These are phyloP conservation scores for Talpa occidentalis DNA, from an alignment of 2,113 vertebrate species.

Conservation along the genomic window DNA sequence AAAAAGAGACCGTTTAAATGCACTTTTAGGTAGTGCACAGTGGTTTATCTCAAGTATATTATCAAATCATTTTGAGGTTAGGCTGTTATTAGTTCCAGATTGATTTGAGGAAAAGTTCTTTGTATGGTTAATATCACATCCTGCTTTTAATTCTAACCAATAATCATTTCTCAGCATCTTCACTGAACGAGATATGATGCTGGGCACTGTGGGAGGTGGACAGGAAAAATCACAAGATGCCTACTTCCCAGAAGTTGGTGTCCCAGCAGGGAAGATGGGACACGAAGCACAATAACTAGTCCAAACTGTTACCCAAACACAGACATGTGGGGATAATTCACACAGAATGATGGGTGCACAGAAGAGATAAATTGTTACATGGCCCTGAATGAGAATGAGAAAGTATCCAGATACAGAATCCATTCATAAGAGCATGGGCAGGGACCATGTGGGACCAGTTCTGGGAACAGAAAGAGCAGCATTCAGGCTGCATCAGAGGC, in stretches of 20 bases:
- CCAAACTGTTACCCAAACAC: background rate
- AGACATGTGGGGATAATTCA: background rate
- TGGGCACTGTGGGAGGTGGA: background rate
- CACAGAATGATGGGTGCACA: background rate
- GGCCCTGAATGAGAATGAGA: background rate
- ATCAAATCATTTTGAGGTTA: conserved; percentile 5
- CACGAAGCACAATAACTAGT: background rate
- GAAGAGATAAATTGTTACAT: background rate
- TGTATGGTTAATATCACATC: background rate
- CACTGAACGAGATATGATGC: background rate
- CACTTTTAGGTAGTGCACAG: background rate
- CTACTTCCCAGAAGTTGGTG: background rate
- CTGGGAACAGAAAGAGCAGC: background rate
- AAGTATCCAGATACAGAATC: background rate
- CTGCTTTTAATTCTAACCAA: background rate
- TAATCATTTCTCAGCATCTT: background rate
- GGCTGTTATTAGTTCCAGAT: background rate
- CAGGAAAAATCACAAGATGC: background rate
- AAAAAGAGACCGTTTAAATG: background rate
- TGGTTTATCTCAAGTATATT: conserved; percentile 34
- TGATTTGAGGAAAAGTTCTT: background rate
- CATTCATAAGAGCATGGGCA: background rate
- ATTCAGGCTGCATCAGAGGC: background rate
- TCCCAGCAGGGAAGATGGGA: background rate
- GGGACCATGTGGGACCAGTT: background rate